Evolutionary conservation across 1,140 invertebrate genomes (phyloP), one percentile per base, ranked within the genome.

Genomic region (Zophobas morio): DNA sequence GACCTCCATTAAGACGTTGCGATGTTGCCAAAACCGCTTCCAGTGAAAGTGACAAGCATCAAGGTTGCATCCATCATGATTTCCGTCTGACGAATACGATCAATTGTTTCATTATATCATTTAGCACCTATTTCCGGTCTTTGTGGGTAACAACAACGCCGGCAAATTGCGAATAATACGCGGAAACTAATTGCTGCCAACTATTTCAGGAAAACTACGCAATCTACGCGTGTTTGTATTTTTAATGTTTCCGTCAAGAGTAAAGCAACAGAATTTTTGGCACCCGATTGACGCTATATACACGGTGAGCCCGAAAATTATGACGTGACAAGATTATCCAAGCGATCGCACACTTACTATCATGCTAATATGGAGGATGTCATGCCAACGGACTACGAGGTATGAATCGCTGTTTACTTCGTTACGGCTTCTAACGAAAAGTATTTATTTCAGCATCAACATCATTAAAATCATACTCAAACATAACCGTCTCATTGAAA

Each of bases 81-180:
- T 81, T 81, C 79, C 79, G 79, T 81, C 77, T 74, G 74, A 60
- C 46, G 57, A 57, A 77, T 49, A 71, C 79, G 75, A 75, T 79
- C 79, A 76, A 81, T 81, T 81, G 79, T 81, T 80, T 79, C 78
- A 79, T 79, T 79, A 76, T 79, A 70, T 76, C 57, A 70, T 76
- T 76, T 74, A 79, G 74, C 75, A 76, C 77, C 79, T 77, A 79
- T 77, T 81, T 79, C 79, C 75, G 74, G 57, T 54, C 70, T 60
- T 75, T 60, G 70, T 74, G 49, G 71, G 56, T 56, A 54, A 56
- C 54, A 56, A 71, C 70, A 72, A 39, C 71, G 71, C 46, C 70
- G 51, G 70, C 20, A 72, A 72, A 51, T 53, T 35, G 51, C 70
- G 70, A 72, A 72, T 72, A 72, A 53, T 72, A 73, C 54, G 54